Conservation (phyloP, 2,797 vertebrate genomes). For the Paedocypris micromegethes region DNA sequence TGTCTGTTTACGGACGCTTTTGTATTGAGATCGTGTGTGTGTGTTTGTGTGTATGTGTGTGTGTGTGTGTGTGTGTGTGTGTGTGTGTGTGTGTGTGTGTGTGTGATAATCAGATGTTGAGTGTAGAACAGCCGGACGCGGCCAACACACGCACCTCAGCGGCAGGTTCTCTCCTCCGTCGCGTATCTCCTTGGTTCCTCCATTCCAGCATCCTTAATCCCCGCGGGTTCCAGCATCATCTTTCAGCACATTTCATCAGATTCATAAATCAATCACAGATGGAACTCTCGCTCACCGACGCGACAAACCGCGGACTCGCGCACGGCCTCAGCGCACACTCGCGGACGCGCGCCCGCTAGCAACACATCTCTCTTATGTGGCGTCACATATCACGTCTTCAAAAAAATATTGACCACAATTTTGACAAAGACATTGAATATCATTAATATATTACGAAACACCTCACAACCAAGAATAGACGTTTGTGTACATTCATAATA, state of each 20-base stretch:
- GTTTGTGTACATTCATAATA: too few relatives aligned
- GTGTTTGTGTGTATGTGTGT: not conserved
- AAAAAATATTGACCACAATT: too few relatives aligned
- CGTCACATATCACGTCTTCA: too few relatives aligned
- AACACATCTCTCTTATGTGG: too few relatives aligned
- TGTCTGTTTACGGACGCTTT: too few relatives aligned
- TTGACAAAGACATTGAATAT: too few relatives aligned
- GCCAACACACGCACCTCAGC: slow-evolving; percentile 11
- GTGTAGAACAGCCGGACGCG: too few relatives aligned
- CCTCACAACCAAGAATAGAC: too few relatives aligned
- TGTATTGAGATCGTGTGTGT: too few relatives aligned
- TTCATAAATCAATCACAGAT: not conserved
- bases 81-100: not conserved
- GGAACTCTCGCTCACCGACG: not conserved
- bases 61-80: not conserved
- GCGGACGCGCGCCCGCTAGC: slow-evolving; percentile 1
- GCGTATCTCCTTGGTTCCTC: not conserved
- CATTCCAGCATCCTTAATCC: slow-evolving; percentile 3
- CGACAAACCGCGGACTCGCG: not conserved
- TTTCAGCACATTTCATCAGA: not conserved
- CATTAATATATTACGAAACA: too few relatives aligned
- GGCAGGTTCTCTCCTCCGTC: not conserved
- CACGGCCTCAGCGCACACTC: not conserved
- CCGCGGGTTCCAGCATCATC: not conserved
- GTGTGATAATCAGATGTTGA: not conserved